phyloP scores from a whole-genome alignment of 2,888 invertebrate genomes.

The Teinopalpus imperialis region DNA sequence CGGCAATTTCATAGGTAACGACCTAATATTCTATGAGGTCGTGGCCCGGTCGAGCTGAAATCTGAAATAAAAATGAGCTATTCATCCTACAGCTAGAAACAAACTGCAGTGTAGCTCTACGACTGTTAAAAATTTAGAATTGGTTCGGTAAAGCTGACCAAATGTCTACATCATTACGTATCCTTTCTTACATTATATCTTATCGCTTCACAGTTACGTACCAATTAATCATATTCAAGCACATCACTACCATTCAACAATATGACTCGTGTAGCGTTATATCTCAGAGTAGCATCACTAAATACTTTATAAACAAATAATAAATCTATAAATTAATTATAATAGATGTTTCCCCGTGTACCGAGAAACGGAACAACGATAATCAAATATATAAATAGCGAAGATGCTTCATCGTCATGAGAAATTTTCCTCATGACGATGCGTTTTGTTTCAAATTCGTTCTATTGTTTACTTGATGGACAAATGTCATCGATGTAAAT shows the following conservation, averaged over 20 bases:
- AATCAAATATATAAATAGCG: slow-evolving; percentile 1
- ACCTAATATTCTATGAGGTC: too few species aligned
- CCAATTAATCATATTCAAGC: too few species aligned
- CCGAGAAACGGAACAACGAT: slow-evolving; percentile 16
- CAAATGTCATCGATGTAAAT: not conserved
- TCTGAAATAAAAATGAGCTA: too few species aligned
- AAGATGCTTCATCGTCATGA: not conserved
- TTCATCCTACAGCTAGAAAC: too few species aligned
- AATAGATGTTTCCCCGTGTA: slow-evolving; percentile 13
- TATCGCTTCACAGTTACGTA: too few species aligned
- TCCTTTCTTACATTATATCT: too few species aligned
- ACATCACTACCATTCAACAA: slow-evolving; percentile 3
- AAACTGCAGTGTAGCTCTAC: too few species aligned
- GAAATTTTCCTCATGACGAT: slow-evolving; percentile 1
- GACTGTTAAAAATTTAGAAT: too few species aligned
- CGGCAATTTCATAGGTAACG: too few species aligned
- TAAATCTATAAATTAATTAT: slow-evolving; percentile 1
- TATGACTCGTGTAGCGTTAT: not conserved
- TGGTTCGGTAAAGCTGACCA: too few species aligned
- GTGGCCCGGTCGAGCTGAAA: too few species aligned
- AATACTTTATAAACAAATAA: slow-evolving; percentile 7
- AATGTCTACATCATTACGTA: too few species aligned
- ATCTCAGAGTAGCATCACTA: slow-evolving; percentile 8
- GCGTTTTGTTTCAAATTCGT: not conserved
- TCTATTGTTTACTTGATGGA: slow-evolving; percentile 6